Base-by-base conservation (phyloP, 2,113 vertebrate genomes). In the Prionailurus viverrinus region DNA sequence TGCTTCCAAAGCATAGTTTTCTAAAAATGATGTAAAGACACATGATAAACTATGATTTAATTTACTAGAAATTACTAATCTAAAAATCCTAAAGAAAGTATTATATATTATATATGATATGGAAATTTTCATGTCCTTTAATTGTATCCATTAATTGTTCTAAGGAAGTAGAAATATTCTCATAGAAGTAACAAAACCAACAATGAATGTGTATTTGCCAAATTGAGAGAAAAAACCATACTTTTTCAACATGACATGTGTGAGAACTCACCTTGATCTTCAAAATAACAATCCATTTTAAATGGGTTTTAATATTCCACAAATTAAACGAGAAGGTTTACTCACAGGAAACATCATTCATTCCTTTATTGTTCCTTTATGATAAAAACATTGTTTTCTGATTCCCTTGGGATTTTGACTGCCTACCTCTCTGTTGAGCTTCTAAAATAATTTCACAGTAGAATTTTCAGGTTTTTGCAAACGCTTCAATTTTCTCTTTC, bases 381-480 rank as follows among this genome's bases (percentile, higher is more conserved):
- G 29, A 83, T 48, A 71, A 84, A 80, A 71, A 66, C 92, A 68
- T 29, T 89, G 48, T 93, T n/a, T 29, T 78, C 41, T 18, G 51
- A 39, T 94, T 90, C 21, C 36, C 18, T 91, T 81, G 63, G 53
- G 85, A 78, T 86, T 84, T 63, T 78, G 14, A 69, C n/a, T 41
- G 9, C 31, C 25, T 82, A 23, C 5, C 4, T 71, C 55, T 36
- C 51, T 66, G 6, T 18, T 74, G 55, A 80, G 33, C 36, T 96
- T 82, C 80, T 63, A 61, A 95, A 87, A 90, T 76, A 91, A 85
- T 80, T 96, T 94, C 55, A 94, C 0, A 0, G 25, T 65, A 82
- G 33, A 45, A 53, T 82, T 86, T 76, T 89, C 73, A 97, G 39
- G 48, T 51, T 92, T 95, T 89, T 87, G 19, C 29, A 90, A 73